These are phyloP conservation scores for Enteromius mattozi DNA, from an alignment of 2,797 vertebrate genomes.

Conservation along the genomic window DNA sequence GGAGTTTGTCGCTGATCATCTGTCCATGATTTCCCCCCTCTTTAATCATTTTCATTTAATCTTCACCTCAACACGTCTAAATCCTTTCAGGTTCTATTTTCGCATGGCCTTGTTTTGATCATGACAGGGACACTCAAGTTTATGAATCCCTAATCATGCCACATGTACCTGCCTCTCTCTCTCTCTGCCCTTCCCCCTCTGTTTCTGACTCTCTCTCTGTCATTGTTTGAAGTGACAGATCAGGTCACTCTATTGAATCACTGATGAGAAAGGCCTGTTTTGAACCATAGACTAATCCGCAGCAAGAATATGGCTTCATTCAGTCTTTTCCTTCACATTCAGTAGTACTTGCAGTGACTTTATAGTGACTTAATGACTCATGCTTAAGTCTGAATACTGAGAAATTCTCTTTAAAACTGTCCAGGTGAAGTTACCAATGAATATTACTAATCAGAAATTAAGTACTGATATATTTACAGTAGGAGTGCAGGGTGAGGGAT, in stretches of 20 bases:
- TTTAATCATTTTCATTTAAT: constrained; percentile 61
- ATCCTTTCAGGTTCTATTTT: constrained; percentile 60
- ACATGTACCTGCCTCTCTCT: constrained; percentile 13
- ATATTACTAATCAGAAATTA: neutral
- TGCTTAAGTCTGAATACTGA: neutral
- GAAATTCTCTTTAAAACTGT: too few relatives aligned
- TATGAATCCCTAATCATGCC: constrained; percentile 59
- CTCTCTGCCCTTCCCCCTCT: neutral
- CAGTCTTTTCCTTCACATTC: neutral
- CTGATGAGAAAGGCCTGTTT: constrained; percentile 31
- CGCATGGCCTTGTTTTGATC: constrained; percentile 59
- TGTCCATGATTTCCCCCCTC: constrained; percentile 26
- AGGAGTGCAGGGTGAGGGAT: too few relatives aligned
- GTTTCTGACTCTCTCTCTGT: neutral
- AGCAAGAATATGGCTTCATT: neutral
- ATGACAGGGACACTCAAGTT: constrained; percentile 50
- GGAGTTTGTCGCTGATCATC: neutral
- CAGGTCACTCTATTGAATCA: constrained; percentile 45
- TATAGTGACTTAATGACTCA: neutral
- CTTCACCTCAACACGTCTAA: constrained; percentile 55
- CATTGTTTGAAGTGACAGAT: constrained; percentile 43
- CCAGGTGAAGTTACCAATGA: too few relatives aligned
- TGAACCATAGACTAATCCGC: constrained; percentile 11
- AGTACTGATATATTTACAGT: too few relatives aligned
- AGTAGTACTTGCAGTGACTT: neutral